A percentile compares a stretch with the other conserved stretches of the same genome.
Conservation (phyloP, 2,113 vertebrate genomes). For the Sialia sialis region DNA sequence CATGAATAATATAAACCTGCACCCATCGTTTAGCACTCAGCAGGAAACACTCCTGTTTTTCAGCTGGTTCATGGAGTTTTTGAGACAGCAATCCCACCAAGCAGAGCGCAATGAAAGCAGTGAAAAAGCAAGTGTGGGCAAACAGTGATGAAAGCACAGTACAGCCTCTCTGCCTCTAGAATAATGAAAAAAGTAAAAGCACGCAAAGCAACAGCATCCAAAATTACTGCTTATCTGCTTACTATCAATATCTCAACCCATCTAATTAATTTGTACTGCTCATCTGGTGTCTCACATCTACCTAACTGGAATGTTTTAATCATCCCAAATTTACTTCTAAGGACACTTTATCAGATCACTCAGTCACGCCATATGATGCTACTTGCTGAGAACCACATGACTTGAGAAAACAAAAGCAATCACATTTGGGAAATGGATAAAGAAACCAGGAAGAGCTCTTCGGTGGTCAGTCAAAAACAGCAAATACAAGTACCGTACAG, state of each 20-base stretch:
- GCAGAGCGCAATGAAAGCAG: slow-evolving; percentile 3
- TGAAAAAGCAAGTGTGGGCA: not conserved
- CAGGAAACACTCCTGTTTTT: not conserved
- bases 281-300: not conserved
- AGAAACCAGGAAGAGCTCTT: slow-evolving; percentile 72
- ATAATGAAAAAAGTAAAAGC: not conserved
- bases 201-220: not conserved
- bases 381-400: slow-evolving; percentile 12
- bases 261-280: not conserved
- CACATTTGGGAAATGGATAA: slow-evolving; percentile 47
- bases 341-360: slow-evolving; percentile 7
- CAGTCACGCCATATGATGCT: not conserved
- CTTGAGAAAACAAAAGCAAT: slow-evolving; percentile 2
- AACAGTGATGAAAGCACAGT: not conserved
- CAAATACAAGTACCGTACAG: not conserved
- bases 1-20: not conserved
- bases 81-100: not conserved
- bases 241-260: not conserved
- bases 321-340: slow-evolving; percentile 5
- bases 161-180: not conserved
- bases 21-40: not conserved
- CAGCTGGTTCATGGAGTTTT: not conserved
- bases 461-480: slow-evolving; percentile 66
- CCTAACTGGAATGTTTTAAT: not conserved
- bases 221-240: not conserved